phyloP scores from a whole-genome alignment of 2,113 vertebrate genomes.

The Pholis gunnellus region DNA sequence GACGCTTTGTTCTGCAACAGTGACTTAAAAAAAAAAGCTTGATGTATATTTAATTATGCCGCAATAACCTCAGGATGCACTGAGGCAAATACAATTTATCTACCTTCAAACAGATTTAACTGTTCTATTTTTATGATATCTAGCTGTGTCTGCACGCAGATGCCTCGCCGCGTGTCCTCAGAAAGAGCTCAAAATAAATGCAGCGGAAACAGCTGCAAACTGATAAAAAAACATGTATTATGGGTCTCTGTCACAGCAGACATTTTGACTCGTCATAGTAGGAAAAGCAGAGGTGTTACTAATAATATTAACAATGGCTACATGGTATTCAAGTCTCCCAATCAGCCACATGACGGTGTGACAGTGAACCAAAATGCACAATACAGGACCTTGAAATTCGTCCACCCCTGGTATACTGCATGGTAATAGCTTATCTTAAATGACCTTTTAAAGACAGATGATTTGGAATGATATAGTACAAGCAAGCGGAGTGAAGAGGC shows the following conservation, averaged over 20 bases:
- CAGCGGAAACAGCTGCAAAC: neutral
- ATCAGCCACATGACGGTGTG: neutral
- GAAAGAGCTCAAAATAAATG: constrained; percentile 14
- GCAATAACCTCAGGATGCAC: constrained; percentile 41
- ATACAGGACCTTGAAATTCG: neutral
- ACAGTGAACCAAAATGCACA: neutral
- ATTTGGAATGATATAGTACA: neutral
- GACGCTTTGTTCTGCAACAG: constrained; percentile 53
- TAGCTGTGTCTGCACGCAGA: constrained; percentile 16
- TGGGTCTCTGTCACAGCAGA: neutral
- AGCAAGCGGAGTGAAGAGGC: neutral
- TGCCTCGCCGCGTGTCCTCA: neutral
- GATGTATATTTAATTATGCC: constrained; percentile 65
- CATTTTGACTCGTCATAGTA: neutral
- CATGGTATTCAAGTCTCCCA: neutral
- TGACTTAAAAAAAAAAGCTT: constrained; percentile 58
- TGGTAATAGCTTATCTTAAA: neutral
- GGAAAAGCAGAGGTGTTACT: neutral
- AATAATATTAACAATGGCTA: constrained; percentile 1
- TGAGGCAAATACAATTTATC: constrained; percentile 30
- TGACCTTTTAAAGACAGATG: neutral
- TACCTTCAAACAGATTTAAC: constrained; percentile 48
- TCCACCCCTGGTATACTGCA: neutral
- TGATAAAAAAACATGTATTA: neutral
- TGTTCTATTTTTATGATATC: constrained; percentile 31